A percentile compares a stretch with the other conserved stretches of the same genome.
Conservation (phyloP, 2,888 invertebrate species). For the Copidosoma aretas region DNA sequence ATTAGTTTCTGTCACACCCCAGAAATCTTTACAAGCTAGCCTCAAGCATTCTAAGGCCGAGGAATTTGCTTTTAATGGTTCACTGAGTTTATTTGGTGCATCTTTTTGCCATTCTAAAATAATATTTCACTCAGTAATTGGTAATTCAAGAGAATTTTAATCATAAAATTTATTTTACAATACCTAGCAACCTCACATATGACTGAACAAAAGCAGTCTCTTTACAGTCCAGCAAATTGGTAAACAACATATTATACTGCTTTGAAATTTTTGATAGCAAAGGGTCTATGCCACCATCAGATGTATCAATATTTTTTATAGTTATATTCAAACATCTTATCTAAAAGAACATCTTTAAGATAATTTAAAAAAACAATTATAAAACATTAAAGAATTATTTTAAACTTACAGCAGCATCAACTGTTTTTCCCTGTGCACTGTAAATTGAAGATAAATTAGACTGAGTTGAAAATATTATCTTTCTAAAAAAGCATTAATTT, state of each 20-base stretch:
- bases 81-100: slow-evolving; percentile 60
- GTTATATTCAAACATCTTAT: slow-evolving; percentile 57
- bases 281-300: slow-evolving; percentile 45
- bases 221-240: slow-evolving; percentile 53
- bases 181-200: slow-evolving; percentile 60
- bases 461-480: slow-evolving; percentile 13
- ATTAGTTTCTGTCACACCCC: slow-evolving; percentile 66
- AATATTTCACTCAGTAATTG: not conserved
- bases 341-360: slow-evolving; percentile 45
- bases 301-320: slow-evolving; percentile 55
- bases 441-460: not conserved
- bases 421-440: slow-evolving; percentile 71
- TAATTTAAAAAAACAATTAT: slow-evolving; percentile 13
- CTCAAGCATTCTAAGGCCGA: slow-evolving; percentile 66
- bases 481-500: slow-evolving; percentile 31
- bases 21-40: slow-evolving; percentile 65
- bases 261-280: slow-evolving; percentile 55
- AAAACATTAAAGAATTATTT: slow-evolving; percentile 39
- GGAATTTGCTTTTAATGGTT: slow-evolving; percentile 51
- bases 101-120: slow-evolving; percentile 69
- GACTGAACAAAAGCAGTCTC: slow-evolving; percentile 58
- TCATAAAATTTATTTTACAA: not conserved
- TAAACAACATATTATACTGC: slow-evolving; percentile 57
- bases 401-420: slow-evolving; percentile 72
- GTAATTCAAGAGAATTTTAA: not conserved